Base-by-base conservation (phyloP, 1,140 invertebrate genomes). In the Achroia grisella region DNA sequence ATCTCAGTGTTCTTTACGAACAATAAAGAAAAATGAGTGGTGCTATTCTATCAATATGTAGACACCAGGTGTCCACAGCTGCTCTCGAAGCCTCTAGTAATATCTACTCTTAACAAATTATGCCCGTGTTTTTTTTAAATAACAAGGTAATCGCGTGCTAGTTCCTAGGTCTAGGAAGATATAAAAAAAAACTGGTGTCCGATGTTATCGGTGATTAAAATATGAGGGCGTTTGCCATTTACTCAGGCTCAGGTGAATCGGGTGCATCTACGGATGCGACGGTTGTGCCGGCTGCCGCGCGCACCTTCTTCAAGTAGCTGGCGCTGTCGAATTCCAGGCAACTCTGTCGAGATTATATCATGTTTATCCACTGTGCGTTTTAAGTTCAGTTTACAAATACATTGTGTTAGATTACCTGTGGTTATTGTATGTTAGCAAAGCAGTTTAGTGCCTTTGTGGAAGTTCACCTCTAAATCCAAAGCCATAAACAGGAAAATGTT, bases 301-400 rank as follows among this genome's bases (percentile, higher is more conserved):
- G 76, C 35, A 73, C 78, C 56, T 73, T 79, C 67, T 74, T 73
- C 70, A 85, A 48, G 71, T 85, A 82, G 59, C 63, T 70, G 44
- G 41, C 78, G 71, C 81, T 85, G 74, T 85, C 81, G 75, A 85
- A 84, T 72, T 84, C 80, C 76, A 84, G 66, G 73, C 80, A 84
- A 61, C 61, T 77, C 78, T 84, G 80, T 66, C 45, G 54, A 72
- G 46, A 66, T 48, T 23, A 47, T 51, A 58, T 48, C 34, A 55
- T 43, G 42, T 41, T 17, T 31, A 39, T 33, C n/a, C 10, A 32
- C 8, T 13, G 9, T 10, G 6, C 17, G 17, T 23, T 23, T 23
- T 23, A 2, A 23, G 2, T 3, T 23, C 17, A 23, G 32, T 45
- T 32, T n/a, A 35, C 27, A 15, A 10, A 14, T 10, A 44, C 23